Percentiles rank a stretch among this genome's conserved stretches.
These are phyloP conservation scores for Corbicula japonica DNA, from an alignment of 2,888 invertebrate genomes.

Conservation along the genomic window DNA sequence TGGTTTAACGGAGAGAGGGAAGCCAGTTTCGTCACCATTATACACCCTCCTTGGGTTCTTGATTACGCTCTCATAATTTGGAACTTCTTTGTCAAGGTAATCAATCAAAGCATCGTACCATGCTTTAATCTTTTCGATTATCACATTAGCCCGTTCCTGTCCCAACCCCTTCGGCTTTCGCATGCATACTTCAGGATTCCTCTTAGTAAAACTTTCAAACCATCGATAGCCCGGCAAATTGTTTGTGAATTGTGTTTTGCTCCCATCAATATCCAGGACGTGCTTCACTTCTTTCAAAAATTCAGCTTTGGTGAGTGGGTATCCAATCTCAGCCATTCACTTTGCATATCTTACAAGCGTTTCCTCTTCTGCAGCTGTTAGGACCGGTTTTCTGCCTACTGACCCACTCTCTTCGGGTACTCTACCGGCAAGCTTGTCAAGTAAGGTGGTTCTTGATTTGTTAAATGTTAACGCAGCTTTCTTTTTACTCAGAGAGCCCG, in stretches of 20 bases:
- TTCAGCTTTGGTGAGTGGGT: conserved; percentile 9
- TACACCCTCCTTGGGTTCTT: conserved; percentile 29
- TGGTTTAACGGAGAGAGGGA: no score
- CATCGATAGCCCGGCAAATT: conserved; percentile 25
- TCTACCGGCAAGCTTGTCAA: conserved; percentile 22
- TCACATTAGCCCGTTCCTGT: no score
- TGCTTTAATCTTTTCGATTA: no score
- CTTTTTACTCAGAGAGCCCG: no score
- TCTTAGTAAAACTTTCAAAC: not conserved
- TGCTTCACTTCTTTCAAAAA: conserved; percentile 24
- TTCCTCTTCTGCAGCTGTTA: conserved; percentile 23
- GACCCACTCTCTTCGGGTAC: conserved; percentile 6
- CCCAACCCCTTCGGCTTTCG: conserved; percentile 5
- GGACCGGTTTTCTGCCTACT: conserved; percentile 4
- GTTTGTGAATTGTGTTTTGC: conserved; percentile 27
- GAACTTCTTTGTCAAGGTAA: conserved; percentile 28
- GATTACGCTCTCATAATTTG: conserved; percentile 13
- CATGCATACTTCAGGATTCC: not conserved
- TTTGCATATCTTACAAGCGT: conserved; percentile 10
- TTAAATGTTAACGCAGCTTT: not conserved
- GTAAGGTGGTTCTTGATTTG: no score
- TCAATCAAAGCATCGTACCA: no score
- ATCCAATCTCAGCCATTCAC: conserved; percentile 16
- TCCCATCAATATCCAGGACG: not conserved
- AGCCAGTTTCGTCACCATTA: conserved; percentile 34